Base-by-base conservation (phyloP, 1,140 invertebrate species). In the Panulirus ornatus region DNA sequence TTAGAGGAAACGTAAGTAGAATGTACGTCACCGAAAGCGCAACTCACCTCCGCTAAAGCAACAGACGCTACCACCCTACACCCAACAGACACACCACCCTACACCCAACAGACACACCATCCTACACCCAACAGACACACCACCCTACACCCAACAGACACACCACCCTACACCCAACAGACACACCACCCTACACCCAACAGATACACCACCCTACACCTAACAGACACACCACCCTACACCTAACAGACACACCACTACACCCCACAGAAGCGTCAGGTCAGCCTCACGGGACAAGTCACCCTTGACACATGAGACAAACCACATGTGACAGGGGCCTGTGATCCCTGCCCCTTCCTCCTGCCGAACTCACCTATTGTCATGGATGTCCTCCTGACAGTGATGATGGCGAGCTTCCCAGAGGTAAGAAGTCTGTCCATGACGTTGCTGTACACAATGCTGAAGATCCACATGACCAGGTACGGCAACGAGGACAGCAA, bases 401-500 rank as follows among this genome's bases (percentile, higher is more conserved):
- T 27, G 40, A 76, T 19, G 19, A 79, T 34, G 8, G 76, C 70
- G 36, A 81, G 1, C 36, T 19, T 81, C 2, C 14, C 16, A 1
- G 36, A 42, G 38, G 19, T 11, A 8, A 70, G 54, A 30, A 88
- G 75, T 1, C 40, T 16, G 30, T 81, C 42, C 51, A 88, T 54
- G 27, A 71, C n/a, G 54, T 63, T 34, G 27, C 85, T 70, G 76
- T 81, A 88, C 0, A 70, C 30, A 30, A 81, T 11, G 58, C 85
- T 81, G 85, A 66, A 42, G 1, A 88, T 30, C 85, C 85, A 88
- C 75, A 81, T 79, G 6, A 70, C 38, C 27, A 88, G 66, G 76
- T 71, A 88, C 0, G 75, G 85, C 0, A 88, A 14, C 30, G 75
- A 75, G 1, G 85, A 88, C 38, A 66, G 19, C 19, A 81, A 16